Conservation (phyloP, 2,888 invertebrate genomes). For the Girardia tigrina region DNA sequence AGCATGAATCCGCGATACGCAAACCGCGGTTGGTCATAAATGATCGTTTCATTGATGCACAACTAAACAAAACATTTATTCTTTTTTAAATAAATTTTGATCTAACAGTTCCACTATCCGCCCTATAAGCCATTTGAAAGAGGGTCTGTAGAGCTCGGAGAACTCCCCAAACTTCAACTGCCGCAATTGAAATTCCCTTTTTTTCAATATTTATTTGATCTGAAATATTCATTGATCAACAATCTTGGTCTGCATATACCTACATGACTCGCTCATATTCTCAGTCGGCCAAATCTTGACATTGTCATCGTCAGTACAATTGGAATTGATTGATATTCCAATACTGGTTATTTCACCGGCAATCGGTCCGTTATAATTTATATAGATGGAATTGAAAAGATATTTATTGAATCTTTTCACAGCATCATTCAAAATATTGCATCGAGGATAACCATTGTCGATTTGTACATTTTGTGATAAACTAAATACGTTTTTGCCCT, state of each 20-base stretch:
- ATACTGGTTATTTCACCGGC: background rate
- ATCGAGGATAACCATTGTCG: background rate
- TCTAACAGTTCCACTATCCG: background rate
- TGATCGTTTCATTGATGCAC: constrained; percentile 39
- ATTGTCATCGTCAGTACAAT: background rate
- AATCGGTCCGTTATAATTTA: background rate
- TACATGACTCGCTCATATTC: background rate
- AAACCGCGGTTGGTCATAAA: constrained; percentile 46
- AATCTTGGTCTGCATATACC: background rate
- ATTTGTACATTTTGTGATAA: background rate
- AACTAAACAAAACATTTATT: too few species aligned
- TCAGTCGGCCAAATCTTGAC: background rate
- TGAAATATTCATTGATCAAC: background rate
- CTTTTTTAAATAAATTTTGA: background rate
- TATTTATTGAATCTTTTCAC: background rate
- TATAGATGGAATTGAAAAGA: background rate
- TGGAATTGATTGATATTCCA: background rate
- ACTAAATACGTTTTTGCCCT: background rate
- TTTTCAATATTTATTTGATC: background rate
- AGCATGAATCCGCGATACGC: constrained; percentile 45
- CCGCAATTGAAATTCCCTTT: background rate
- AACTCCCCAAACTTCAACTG: constrained; percentile 7
- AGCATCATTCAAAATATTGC: background rate
- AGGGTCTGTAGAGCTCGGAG: background rate
- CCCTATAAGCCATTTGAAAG: background rate